Evolutionary conservation across 1,140 invertebrate genomes (phyloP).

Genomic region (Lepidotrigona ventralis): DNA sequence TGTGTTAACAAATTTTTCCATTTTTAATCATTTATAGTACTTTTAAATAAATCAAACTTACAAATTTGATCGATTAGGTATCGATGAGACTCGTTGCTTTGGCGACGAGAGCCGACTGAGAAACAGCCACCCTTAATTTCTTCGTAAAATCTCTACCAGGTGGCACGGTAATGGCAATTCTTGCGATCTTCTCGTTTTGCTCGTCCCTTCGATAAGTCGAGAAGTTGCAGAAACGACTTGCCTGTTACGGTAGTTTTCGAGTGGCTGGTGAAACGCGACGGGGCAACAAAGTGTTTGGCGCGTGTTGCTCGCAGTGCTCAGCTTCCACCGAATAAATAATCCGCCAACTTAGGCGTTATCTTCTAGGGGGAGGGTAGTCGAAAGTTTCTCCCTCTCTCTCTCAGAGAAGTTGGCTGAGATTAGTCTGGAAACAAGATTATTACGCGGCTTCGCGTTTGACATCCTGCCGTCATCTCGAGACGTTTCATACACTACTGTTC

Average conservation of each 20-base stretch:
- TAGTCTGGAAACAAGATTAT: conserved; percentile 28
- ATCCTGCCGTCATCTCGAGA: background rate
- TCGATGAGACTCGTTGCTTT: no score
- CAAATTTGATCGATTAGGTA: background rate
- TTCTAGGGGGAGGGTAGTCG: background rate
- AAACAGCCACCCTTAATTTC: background rate
- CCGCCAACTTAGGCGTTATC: conserved; percentile 11
- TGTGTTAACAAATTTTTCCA: no score
- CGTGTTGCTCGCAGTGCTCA: background rate
- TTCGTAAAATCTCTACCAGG: no score
- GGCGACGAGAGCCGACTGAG: background rate
- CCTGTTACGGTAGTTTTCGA: background rate
- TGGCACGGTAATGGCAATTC: background rate
- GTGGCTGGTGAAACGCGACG: background rate
- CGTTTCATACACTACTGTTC: no score
- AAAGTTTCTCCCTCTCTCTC: background rate
- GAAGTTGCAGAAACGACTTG: conserved; percentile 6
- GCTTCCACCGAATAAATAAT: conserved; percentile 26
- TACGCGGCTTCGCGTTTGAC: background rate
- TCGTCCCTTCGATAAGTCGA: background rate
- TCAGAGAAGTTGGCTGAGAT: conserved; percentile 5
- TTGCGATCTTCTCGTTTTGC: background rate
- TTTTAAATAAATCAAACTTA: no score
- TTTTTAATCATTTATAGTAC: no score
- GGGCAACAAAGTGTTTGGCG: conserved; percentile 18